A percentile compares a stretch with the other conserved stretches of the same genome.
These are phyloP conservation scores for Phymanthus crucifer DNA, from an alignment of 92 coral and sea anemone genomes.

Conservation along the genomic window DNA sequence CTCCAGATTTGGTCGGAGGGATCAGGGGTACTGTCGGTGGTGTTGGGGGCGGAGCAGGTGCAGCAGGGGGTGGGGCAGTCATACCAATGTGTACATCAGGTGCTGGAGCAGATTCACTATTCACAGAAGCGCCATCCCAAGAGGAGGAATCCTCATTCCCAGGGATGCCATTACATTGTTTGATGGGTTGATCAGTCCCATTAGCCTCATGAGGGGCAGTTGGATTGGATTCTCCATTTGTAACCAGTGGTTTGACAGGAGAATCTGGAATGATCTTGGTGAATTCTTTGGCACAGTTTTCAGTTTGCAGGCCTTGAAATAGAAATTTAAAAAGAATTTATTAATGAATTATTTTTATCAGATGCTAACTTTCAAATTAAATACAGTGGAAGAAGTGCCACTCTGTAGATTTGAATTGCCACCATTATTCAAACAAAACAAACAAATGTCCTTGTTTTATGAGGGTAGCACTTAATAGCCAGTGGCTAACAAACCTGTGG, in stretches of 20 bases:
- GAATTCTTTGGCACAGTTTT: slow-evolving; percentile 10
- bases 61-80: slow-evolving; percentile 7
- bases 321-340: too few relatives aligned
- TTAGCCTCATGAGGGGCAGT: not conserved
- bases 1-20: slow-evolving; percentile 49
- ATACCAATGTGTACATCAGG: slow-evolving; percentile 8
- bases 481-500: too few relatives aligned
- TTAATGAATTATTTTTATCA: not conserved
- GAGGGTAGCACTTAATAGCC: too few relatives aligned
- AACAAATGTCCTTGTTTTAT: not conserved
- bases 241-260: not conserved
- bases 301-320: slow-evolving; percentile 19
- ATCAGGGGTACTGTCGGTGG: slow-evolving; percentile 30
- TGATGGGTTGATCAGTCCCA: not conserved
- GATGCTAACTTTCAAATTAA: not conserved
- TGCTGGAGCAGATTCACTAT: slow-evolving; percentile 27
- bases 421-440: too few relatives aligned
- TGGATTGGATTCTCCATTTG: slow-evolving; percentile 14
- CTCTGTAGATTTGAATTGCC: too few relatives aligned
- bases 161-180: not conserved
- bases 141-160: not conserved
- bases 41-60: slow-evolving; percentile 53
- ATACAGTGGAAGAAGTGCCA: too few relatives aligned
- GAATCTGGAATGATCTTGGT: slow-evolving; percentile 15
- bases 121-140: not conserved